phyloP scores from a whole-genome alignment of 2,797 vertebrate genomes.

The Ispidina picta region DNA sequence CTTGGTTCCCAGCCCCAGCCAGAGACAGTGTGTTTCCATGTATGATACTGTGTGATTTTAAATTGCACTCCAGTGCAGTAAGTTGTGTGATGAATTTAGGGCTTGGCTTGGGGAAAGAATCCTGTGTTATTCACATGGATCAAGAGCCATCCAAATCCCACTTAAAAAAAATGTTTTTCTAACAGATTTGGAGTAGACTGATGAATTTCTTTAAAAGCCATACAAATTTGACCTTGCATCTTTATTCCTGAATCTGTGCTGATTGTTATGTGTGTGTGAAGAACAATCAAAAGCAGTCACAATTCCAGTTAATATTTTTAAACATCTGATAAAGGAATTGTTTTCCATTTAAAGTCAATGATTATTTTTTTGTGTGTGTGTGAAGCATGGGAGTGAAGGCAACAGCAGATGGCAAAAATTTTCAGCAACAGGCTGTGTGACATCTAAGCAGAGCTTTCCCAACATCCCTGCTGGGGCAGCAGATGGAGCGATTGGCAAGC shows the following conservation, averaged over 20 bases:
- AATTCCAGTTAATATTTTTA: neutral
- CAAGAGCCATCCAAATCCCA: neutral
- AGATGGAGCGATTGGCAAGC: constrained; percentile 5
- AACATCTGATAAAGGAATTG: neutral
- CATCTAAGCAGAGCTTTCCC: neutral
- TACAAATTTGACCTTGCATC: neutral
- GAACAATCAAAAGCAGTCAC: neutral
- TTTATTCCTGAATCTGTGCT: neutral
- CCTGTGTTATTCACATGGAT: neutral
- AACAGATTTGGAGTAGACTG: neutral
- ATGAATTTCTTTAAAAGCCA: neutral
- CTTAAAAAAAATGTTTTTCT: neutral
- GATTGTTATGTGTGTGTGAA: neutral
- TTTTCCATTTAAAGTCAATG: neutral
- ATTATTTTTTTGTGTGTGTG: neutral
- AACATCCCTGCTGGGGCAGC: constrained; percentile 4
- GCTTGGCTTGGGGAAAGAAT: neutral
- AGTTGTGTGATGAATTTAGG: neutral
- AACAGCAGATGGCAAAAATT: constrained; percentile 49
- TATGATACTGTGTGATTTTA: neutral
- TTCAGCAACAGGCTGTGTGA: neutral
- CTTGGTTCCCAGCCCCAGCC: neutral
- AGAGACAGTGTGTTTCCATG: neutral
- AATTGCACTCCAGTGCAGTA: neutral
- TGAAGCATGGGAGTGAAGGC: neutral